Conservation (phyloP, 2,797 vertebrate species). For the Rhinoraja longicauda region DNA sequence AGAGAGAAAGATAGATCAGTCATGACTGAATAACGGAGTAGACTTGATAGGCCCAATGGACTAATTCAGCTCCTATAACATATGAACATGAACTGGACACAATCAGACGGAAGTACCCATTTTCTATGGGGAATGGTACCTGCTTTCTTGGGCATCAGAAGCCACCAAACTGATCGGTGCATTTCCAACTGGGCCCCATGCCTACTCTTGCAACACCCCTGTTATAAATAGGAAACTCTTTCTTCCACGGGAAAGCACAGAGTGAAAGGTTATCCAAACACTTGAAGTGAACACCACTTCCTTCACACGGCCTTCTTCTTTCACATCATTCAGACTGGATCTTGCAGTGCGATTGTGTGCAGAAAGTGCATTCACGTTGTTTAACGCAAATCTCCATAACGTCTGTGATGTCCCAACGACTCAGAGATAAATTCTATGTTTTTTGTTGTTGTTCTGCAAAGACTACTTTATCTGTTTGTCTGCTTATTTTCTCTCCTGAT, state of each 20-base stretch:
- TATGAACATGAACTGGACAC: background rate
- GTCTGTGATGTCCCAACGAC: background rate
- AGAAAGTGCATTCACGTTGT: background rate
- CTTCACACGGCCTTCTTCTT: conserved; percentile 12
- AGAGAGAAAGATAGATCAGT: too few relatives aligned
- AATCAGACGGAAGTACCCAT: background rate
- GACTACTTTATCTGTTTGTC: background rate
- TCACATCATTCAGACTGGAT: conserved; percentile 6
- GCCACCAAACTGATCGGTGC: background rate
- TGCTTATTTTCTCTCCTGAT: background rate
- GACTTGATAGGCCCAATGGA: too few relatives aligned
- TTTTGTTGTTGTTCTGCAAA: background rate
- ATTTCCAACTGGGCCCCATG: background rate
- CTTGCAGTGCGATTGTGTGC: background rate
- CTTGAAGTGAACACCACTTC: conserved; percentile 21
- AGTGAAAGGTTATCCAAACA: conserved; percentile 34
- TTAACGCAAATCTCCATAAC: background rate
- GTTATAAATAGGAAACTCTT: conserved; percentile 30
- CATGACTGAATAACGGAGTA: too few relatives aligned
- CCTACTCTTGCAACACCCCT: too few relatives aligned
- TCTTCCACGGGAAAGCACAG: background rate
- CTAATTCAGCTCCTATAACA: too few relatives aligned
- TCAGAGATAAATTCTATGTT: background rate
- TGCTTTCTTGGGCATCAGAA: background rate
- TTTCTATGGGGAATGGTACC: background rate